Evolutionary conservation across 2,888 invertebrate genomes (phyloP).

Genomic region (Pogonocherus hispidulus): DNA sequence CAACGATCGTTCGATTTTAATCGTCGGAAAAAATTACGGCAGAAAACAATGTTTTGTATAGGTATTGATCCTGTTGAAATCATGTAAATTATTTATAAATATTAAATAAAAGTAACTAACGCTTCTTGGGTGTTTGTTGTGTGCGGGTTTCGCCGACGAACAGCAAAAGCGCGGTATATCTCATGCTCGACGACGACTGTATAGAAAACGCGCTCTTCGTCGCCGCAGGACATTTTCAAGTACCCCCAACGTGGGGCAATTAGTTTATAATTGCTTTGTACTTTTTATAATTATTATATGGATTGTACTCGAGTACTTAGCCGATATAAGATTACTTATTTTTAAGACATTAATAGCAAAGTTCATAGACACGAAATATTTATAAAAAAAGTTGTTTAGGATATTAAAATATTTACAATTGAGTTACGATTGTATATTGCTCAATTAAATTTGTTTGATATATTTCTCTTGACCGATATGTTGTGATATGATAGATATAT

Average conservation of each 20-base stretch:
- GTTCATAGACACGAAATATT: constrained; percentile 55
- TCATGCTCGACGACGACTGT: constrained; percentile 48
- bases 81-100: constrained; percentile 61
- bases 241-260: constrained; percentile 42
- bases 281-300: constrained; percentile 66
- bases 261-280: constrained; percentile 67
- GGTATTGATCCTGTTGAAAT: constrained; percentile 58
- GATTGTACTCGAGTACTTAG: constrained; percentile 57
- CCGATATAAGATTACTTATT: constrained; percentile 66
- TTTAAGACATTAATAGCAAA: constrained; percentile 62
- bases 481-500: constrained; percentile 62
- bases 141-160: constrained; percentile 36
- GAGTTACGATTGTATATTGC: constrained; percentile 67
- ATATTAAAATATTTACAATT: constrained; percentile 64
- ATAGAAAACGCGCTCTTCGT: constrained; percentile 33
- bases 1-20: constrained; percentile 52
- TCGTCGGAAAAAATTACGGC: constrained; percentile 48
- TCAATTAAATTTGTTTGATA: constrained; percentile 65
- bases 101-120: constrained; percentile 58
- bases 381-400: constrained; percentile 63
- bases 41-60: constrained; percentile 58
- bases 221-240: constrained; percentile 41
- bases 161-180: constrained; percentile 6
- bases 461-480: constrained; percentile 57
- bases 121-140: constrained; percentile 62